Conservation (phyloP, 2,797 vertebrate species). For the Pseudopleuronectes americanus region DNA sequence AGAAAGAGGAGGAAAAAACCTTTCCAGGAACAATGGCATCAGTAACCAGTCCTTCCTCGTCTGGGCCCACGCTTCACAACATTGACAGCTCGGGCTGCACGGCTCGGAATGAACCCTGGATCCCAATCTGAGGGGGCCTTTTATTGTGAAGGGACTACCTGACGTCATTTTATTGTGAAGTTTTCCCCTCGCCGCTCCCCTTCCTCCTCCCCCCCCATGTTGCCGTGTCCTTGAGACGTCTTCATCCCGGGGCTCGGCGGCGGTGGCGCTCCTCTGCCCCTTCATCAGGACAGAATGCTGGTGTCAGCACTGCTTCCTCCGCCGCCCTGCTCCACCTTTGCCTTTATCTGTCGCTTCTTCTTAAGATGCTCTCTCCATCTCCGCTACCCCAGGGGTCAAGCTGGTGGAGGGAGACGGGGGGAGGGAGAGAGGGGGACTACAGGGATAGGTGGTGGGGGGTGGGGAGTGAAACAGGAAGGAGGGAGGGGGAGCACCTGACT, state of each 20-base stretch:
- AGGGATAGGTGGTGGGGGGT: conserved; percentile 17
- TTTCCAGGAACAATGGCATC: conserved; percentile 71
- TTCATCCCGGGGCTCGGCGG: conserved; percentile 75
- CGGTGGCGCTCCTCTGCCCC: conserved; percentile 54
- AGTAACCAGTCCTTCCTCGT: conserved; percentile 68
- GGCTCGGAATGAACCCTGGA: conserved; percentile 34
- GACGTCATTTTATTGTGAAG: conserved; percentile 40
- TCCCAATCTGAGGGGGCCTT: conserved; percentile 42
- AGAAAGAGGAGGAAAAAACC: conserved; percentile 62
- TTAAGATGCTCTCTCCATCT: conserved; percentile 80
- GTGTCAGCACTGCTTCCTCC: conserved; percentile 68
- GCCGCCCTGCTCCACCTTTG: conserved; percentile 62
- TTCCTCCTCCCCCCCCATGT: conserved; percentile 26
- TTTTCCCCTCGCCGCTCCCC: background rate
- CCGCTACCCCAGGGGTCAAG: conserved; percentile 66
- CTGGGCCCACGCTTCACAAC: conserved; percentile 59
- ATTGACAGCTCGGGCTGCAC: conserved; percentile 71
- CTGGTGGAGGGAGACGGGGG: conserved; percentile 42
- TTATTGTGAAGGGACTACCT: conserved; percentile 33
- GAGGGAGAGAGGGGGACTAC: background rate
- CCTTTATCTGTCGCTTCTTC: conserved; percentile 77
- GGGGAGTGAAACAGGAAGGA: background rate
- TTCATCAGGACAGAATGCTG: conserved; percentile 71
- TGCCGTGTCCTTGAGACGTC: conserved; percentile 86
- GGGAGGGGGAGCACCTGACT: conserved; percentile 68